phyloP scores from a whole-genome alignment of 1,140 invertebrate species.

The Drosophila parvula region DNA sequence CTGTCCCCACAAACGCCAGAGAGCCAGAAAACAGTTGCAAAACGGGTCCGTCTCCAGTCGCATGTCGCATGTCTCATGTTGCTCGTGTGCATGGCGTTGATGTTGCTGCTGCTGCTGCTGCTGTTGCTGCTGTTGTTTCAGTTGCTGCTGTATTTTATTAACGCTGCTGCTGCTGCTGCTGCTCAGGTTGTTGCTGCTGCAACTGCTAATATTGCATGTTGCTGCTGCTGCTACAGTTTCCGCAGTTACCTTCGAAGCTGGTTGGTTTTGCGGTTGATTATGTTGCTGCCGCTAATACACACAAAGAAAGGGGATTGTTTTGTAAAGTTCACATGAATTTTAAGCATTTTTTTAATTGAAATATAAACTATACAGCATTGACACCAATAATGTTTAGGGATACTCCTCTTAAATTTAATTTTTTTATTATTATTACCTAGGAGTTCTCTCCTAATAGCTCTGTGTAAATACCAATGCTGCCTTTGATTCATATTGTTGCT shows the following conservation, averaged over 20 bases:
- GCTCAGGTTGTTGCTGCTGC: slow-evolving; percentile 22
- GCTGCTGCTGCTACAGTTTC: slow-evolving; percentile 18
- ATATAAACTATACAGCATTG: too few species aligned
- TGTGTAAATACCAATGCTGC: slow-evolving; percentile 22
- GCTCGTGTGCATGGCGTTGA: slow-evolving; percentile 6
- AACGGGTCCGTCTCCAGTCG: slow-evolving; percentile 23
- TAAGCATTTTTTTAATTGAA: too few species aligned
- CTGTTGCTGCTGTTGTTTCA: slow-evolving; percentile 9
- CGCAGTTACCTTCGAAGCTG: slow-evolving; percentile 25
- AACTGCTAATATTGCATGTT: slow-evolving; percentile 18
- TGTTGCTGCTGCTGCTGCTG: slow-evolving; percentile 4
- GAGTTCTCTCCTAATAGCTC: too few species aligned
- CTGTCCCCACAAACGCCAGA: slow-evolving; percentile 34
- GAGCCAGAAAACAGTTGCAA: slow-evolving; percentile 41
- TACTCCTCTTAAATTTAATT: too few species aligned
- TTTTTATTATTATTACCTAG: too few species aligned
- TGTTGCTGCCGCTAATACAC: slow-evolving; percentile 4
- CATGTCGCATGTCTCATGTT: slow-evolving; percentile 30
- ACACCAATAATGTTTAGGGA: too few species aligned
- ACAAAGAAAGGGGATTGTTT: background rate
- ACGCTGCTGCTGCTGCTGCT: slow-evolving; percentile 8
- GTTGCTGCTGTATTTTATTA: slow-evolving; percentile 19
- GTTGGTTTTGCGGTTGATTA: slow-evolving; percentile 24
- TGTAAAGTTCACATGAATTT: too few species aligned
- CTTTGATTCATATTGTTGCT: slow-evolving; percentile 39